Evolutionary conservation across 2,888 invertebrate genomes (phyloP).

Genomic region (Invenusta paracnida): DNA sequence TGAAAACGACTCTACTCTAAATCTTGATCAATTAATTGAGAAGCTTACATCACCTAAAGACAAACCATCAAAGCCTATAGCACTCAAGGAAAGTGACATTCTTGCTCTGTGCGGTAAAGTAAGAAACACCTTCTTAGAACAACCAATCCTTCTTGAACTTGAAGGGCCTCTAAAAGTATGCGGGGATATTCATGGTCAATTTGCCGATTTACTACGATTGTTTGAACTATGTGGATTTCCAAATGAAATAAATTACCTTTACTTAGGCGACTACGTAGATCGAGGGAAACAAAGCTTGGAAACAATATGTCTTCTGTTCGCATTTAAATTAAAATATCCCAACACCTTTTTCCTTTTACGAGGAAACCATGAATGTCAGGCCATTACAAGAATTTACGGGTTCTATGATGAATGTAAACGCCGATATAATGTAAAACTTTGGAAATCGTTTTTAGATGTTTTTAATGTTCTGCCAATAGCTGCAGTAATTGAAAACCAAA

Average conservation of each 20-base stretch:
- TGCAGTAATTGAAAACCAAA: slow-evolving; percentile 60
- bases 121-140: slow-evolving; percentile 47
- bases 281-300: slow-evolving; percentile 61
- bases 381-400: slow-evolving; percentile 61
- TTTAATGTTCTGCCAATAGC: slow-evolving; percentile 62
- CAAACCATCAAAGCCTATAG: slow-evolving; percentile 23
- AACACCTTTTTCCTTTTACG: slow-evolving; percentile 63
- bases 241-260: slow-evolving; percentile 59
- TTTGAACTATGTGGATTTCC: slow-evolving; percentile 60
- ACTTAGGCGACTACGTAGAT: slow-evolving; percentile 62
- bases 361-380: slow-evolving; percentile 61
- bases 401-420: slow-evolving; percentile 62
- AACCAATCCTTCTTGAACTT: slow-evolving; percentile 59
- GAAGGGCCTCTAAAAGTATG: slow-evolving; percentile 59
- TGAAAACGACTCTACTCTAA: not conserved
- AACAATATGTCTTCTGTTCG: slow-evolving; percentile 60
- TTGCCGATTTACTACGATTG: slow-evolving; percentile 58
- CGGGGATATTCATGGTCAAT: slow-evolving; percentile 61
- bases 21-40: slow-evolving; percentile 25
- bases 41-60: not conserved
- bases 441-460: slow-evolving; percentile 61
- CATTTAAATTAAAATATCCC: slow-evolving; percentile 63
- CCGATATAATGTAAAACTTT: slow-evolving; percentile 57
- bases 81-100: slow-evolving; percentile 37
- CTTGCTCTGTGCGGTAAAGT: slow-evolving; percentile 35